phyloP scores from a whole-genome alignment of 2,888 invertebrate genomes.

The Kuschelorhynchus macadamiae region DNA sequence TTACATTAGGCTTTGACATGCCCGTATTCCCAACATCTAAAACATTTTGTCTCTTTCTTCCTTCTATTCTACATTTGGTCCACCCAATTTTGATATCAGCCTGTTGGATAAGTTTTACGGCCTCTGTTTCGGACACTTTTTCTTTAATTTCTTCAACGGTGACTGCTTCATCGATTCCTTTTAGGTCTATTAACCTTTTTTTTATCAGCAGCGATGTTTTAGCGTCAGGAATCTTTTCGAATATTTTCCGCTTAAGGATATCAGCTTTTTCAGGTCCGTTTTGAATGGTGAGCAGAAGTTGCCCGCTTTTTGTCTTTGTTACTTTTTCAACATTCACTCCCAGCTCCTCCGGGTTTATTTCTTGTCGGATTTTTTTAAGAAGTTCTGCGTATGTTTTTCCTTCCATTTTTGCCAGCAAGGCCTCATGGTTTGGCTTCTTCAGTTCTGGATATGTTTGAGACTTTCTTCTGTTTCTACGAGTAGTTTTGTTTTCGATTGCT shows the following conservation, averaged over 20 bases:
- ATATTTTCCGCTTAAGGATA: slow-evolving; percentile 8
- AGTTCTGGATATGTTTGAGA: not conserved
- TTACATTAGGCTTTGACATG: too few relatives aligned
- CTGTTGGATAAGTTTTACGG: not conserved
- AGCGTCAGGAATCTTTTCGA: not conserved
- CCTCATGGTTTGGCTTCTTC: not conserved
- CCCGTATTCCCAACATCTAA: too few relatives aligned
- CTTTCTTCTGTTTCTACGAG: too few relatives aligned
- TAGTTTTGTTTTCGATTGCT: too few relatives aligned
- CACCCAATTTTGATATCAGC: slow-evolving; percentile 22
- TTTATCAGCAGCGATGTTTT: not conserved
- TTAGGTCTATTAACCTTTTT: not conserved
- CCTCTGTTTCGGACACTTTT: not conserved
- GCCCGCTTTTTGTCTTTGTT: slow-evolving; percentile 3
- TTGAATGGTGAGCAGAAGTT: slow-evolving; percentile 1
- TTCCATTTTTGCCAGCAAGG: not conserved
- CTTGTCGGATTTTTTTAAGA: not conserved
- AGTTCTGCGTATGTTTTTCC: slow-evolving; percentile 13
- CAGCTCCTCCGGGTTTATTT: slow-evolving; percentile 1
- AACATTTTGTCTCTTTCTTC: slow-evolving; percentile 3
- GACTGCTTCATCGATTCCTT: not conserved
- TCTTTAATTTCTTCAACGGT: not conserved
- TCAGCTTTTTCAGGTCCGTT: slow-evolving; percentile 9
- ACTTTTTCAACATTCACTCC: slow-evolving; percentile 1
- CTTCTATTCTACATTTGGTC: slow-evolving; percentile 25